Evolutionary conservation across 1,140 invertebrate species (phyloP).

Genomic region (Microplitis mediator): DNA sequence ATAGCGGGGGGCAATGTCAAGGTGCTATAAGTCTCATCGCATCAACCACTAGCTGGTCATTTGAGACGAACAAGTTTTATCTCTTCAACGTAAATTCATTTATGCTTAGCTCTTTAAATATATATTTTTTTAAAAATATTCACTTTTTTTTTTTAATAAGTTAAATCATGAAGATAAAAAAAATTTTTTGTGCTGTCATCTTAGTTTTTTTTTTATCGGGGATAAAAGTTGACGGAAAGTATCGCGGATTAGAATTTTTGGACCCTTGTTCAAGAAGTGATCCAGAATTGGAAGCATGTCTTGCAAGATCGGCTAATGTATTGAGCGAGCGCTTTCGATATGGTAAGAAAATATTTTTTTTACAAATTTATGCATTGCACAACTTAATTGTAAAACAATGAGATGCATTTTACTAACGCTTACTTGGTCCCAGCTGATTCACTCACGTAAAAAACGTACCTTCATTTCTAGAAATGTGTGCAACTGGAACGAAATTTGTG

Average conservation of each 20-base stretch:
- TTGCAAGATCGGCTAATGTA: slow-evolving; percentile 73
- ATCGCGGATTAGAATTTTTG: slow-evolving; percentile 63
- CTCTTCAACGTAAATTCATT: slow-evolving; percentile 3
- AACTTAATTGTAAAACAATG: too few relatives aligned
- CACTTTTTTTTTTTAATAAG: not conserved
- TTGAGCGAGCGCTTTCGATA: slow-evolving; percentile 70
- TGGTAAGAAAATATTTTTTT: slow-evolving; percentile 49
- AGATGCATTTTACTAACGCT: too few relatives aligned
- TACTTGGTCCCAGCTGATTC: too few relatives aligned
- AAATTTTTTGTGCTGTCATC: slow-evolving; percentile 34
- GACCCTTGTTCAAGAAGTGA: slow-evolving; percentile 72
- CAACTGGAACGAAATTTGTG: too few relatives aligned
- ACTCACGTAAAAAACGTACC: too few relatives aligned
- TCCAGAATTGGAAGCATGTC: slow-evolving; percentile 73
- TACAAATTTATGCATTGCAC: too few relatives aligned
- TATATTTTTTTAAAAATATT: not conserved
- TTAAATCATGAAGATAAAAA: not conserved
- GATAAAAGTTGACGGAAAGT: slow-evolving; percentile 46
- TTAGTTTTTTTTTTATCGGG: slow-evolving; percentile 23
- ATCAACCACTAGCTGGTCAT: slow-evolving; percentile 51
- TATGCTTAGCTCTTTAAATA: not conserved
- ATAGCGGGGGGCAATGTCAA: slow-evolving; percentile 61
- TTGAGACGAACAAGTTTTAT: slow-evolving; percentile 49
- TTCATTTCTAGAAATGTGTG: too few relatives aligned
- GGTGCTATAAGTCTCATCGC: slow-evolving; percentile 57